phyloP scores from a whole-genome alignment of 2,888 invertebrate genomes.

The Cephalotes varians region DNA sequence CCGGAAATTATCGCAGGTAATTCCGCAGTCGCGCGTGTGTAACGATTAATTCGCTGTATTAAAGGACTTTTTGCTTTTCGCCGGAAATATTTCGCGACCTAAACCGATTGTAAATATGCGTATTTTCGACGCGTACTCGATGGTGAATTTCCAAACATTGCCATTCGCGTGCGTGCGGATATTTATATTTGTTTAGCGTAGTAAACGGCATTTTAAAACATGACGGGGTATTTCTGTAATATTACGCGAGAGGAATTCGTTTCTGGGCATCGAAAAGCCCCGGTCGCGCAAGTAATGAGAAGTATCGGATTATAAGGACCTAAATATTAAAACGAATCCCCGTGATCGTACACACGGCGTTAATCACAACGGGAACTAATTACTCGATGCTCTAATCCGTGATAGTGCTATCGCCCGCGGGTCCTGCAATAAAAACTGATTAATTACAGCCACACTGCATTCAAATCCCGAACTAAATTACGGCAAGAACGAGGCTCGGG shows the following conservation, averaged over 20 bases:
- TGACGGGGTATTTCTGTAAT: background rate
- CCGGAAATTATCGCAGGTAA: background rate
- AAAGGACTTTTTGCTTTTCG: conserved; percentile 1
- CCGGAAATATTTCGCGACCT: conserved; percentile 14
- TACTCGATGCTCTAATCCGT: conserved; percentile 50
- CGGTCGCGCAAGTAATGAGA: conserved; percentile 26
- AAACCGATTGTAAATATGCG: conserved; percentile 39
- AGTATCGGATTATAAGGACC: conserved; percentile 38
- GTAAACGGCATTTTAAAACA: background rate
- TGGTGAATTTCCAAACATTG: conserved; percentile 13
- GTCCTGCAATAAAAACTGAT: conserved; percentile 50
- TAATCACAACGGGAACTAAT: conserved; percentile 52
- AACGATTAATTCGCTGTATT: conserved; percentile 13
- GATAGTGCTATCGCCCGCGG: conserved; percentile 36
- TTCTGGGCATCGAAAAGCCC: conserved; percentile 4
- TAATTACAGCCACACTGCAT: conserved; percentile 50
- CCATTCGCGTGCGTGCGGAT: background rate
- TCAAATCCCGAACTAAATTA: conserved; percentile 51
- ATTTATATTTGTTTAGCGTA: conserved; percentile 14
- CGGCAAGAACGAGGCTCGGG: conserved; percentile 34
- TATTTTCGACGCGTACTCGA: background rate
- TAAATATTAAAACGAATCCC: conserved; percentile 45
- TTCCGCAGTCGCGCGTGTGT: background rate
- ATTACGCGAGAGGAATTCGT: background rate
- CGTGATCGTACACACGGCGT: conserved; percentile 22